These are phyloP conservation scores for Sminthurides bifidus DNA, from an alignment of 1,140 invertebrate genomes.

Conservation along the genomic window DNA sequence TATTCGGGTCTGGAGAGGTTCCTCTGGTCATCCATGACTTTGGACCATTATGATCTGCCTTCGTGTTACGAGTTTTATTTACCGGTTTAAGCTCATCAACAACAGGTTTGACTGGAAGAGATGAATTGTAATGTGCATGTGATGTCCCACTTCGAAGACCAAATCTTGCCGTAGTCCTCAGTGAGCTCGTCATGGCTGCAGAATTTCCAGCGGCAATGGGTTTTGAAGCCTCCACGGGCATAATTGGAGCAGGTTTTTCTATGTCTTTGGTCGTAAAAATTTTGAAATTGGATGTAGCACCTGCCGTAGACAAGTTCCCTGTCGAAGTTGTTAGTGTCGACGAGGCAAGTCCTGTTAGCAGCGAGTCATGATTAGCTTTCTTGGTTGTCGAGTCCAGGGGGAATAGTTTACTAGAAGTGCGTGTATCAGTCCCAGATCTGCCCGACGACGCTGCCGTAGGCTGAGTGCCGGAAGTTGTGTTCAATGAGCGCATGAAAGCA, in stretches of 20 bases:
- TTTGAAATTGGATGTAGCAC: not conserved
- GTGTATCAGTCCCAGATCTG: too few relatives aligned
- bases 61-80: not conserved
- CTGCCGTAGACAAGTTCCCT: not conserved
- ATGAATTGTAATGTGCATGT: constrained; percentile 18
- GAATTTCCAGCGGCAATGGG: constrained; percentile 6
- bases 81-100: constrained; percentile 3
- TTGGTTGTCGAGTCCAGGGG: too few relatives aligned
- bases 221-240: constrained; percentile 2
- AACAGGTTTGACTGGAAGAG: constrained; percentile 12
- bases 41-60: not conserved
- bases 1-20: constrained; percentile 3
- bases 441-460: too few relatives aligned
- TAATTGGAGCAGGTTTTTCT: not conserved
- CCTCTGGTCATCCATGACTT: constrained; percentile 20
- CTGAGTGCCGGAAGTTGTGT: too few relatives aligned
- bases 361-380: not conserved
- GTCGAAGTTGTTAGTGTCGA: too few relatives aligned
- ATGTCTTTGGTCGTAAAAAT: not conserved
- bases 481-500: too few relatives aligned
- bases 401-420: too few relatives aligned
- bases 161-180: constrained; percentile 19
- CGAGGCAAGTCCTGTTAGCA: not conserved
- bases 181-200: constrained; percentile 9
- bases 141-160: constrained; percentile 18